Percentiles rank a stretch among this genome's conserved stretches.
These are phyloP conservation scores for Petrolisthes cinctipes DNA, from an alignment of 2,888 invertebrate genomes.

Conservation along the genomic window DNA sequence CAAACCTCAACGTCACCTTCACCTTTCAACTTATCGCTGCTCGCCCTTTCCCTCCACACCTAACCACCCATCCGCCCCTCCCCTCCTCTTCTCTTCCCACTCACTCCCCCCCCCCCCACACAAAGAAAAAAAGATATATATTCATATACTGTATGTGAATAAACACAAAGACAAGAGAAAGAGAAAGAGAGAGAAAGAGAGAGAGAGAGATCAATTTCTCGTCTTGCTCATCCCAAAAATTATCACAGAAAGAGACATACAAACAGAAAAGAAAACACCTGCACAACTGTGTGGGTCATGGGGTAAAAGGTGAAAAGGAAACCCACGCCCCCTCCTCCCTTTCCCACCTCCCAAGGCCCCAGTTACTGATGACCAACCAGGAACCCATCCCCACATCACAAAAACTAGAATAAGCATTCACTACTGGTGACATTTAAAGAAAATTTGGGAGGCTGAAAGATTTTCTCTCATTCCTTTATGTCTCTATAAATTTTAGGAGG, in stretches of 20 bases:
- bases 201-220: background rate
- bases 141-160: background rate
- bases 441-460: no score
- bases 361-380: no score
- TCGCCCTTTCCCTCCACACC: constrained; percentile 6
- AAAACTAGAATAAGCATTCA: no score
- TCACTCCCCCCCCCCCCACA: background rate
- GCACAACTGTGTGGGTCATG: background rate
- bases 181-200: background rate
- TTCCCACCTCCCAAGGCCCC: no score
- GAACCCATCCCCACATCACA: no score
- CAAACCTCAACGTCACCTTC: background rate
- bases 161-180: background rate
- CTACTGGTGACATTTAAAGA: no score
- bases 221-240: no score
- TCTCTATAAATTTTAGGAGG: no score
- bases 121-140: background rate
- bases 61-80: background rate
- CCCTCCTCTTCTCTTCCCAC: background rate
- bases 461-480: no score
- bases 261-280: background rate
- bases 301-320: constrained; percentile 9
- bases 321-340: background rate
- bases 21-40: background rate
- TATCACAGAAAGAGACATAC: background rate